phyloP scores from a whole-genome alignment of 2,888 invertebrate species.

The Hirtodrosophila cameraria region DNA sequence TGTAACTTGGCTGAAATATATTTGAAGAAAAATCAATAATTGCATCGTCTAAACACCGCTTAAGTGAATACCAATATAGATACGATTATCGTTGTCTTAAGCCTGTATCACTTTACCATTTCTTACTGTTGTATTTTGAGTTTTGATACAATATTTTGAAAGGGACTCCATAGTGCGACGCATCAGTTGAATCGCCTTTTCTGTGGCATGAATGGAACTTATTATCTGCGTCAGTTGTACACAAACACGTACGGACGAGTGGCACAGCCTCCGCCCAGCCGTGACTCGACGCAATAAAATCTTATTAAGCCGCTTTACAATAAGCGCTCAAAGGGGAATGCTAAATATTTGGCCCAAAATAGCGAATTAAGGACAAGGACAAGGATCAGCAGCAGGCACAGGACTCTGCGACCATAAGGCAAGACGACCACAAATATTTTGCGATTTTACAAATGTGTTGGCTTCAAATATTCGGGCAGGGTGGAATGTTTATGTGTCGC shows the following conservation, averaged over 20 bases:
- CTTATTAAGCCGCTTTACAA: constrained; percentile 76
- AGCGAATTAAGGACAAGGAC: constrained; percentile 4
- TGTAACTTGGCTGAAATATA: no score
- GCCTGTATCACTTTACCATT: no score
- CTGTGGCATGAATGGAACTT: constrained; percentile 50
- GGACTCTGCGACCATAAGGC: constrained; percentile 18
- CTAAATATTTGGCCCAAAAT: background rate
- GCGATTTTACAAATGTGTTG: constrained; percentile 50
- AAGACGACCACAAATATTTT: constrained; percentile 15
- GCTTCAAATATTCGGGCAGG: constrained; percentile 22
- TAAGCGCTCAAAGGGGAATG: constrained; percentile 58
- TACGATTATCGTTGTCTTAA: no score
- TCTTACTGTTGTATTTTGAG: no score
- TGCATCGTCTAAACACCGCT: no score
- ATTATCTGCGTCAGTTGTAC: constrained; percentile 76
- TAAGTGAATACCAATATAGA: no score
- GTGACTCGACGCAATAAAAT: constrained; percentile 79
- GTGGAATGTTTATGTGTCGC: constrained; percentile 38
- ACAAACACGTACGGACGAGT: constrained; percentile 64
- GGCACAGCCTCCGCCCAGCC: constrained; percentile 37
- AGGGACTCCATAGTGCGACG: no score
- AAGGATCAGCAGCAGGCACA: constrained; percentile 11
- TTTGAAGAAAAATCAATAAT: no score
- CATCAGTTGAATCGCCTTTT: background rate
- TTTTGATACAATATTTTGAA: no score